Base-by-base conservation (phyloP, 2,797 vertebrate species). In the Phrynocephalus vlangalii region DNA sequence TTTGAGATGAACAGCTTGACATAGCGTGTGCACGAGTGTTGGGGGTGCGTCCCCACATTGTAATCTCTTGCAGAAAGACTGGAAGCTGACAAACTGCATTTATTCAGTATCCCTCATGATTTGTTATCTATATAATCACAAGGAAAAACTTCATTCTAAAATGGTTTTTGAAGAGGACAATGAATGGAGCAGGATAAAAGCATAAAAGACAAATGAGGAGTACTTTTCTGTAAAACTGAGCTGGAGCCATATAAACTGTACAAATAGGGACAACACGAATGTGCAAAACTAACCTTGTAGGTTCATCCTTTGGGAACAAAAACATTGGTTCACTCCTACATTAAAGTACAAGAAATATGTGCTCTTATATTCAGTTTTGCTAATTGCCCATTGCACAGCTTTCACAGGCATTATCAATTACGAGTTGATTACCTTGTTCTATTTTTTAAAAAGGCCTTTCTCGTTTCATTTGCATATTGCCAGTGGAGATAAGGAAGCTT, bases 391-490 rank as follows among this genome's bases (percentile, higher is more conserved):
- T 68, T 20, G 18, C 67, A 24, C 63, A 68, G 84, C 33, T 24
- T 78, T 68, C 76, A 78, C 48, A 68, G 68, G 63, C 18, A 68
- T 20, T 28, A 78, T 60, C 73, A 85, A 77, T 85, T 60, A 48
- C 56, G 6, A 30, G 76, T 77, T 84, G 72, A 84, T 75, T 76
- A 63, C 72, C 33, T 60, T 76, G 24, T 84, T 30, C 52, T 56
- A 13, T 63, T 20, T 63, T 71, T 71, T 44, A 20, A 48, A 84
- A 83, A 70, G n/a, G 9, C 1, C 60, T 50, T 68, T 50, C 33
- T 85, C 24, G 6, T 30, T 78, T 16, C 3, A 68, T 85, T 85
- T 85, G 33, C 26, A 78, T 78, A 67, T 85, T 78, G 44, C 73
- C 63, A 67, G 24, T 9, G 50, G 38, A 77, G 75, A 67, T 10